Percentiles rank a stretch among this genome's conserved stretches.
These are phyloP conservation scores for Melitaea athalia DNA, from an alignment of 2,888 invertebrate genomes.

Conservation along the genomic window DNA sequence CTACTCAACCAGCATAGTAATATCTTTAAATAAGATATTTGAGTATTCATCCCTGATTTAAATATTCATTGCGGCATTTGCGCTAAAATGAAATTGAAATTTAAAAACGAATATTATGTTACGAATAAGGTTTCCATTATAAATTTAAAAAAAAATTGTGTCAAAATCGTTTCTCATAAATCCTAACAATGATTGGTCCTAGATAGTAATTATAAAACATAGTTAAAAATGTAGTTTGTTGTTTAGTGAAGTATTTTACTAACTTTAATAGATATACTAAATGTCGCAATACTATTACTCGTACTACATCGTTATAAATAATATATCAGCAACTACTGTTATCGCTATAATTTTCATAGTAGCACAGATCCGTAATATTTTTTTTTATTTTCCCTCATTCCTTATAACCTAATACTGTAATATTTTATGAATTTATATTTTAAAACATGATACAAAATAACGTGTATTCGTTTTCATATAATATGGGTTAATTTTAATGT, in stretches of 20 bases:
- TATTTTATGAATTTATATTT: too few species aligned
- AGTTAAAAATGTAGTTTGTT: background rate
- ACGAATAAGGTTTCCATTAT: background rate
- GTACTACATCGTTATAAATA: background rate
- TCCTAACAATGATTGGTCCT: too few species aligned
- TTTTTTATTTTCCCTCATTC: conserved; percentile 4
- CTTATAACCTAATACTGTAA: background rate
- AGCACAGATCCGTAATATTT: background rate
- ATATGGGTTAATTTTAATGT: background rate
- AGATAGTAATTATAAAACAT: background rate
- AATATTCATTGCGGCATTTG: conserved; percentile 14
- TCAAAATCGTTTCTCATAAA: too few species aligned
- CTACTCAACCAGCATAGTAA: conserved; percentile 29
- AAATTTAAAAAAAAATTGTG: too few species aligned
- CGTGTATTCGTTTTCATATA: too few species aligned
- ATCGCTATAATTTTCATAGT: background rate
- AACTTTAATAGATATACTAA: background rate
- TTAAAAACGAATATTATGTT: background rate
- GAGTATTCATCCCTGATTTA: conserved; percentile 16
- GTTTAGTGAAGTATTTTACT: background rate
- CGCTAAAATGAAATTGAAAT: conserved; percentile 15
- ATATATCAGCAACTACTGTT: background rate
- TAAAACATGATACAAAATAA: too few species aligned
- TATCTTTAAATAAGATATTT: conserved; percentile 22
- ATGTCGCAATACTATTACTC: background rate